Evolutionary conservation across 2,797 vertebrate species (phyloP).

Genomic region (Crocodylus rhombifer): DNA sequence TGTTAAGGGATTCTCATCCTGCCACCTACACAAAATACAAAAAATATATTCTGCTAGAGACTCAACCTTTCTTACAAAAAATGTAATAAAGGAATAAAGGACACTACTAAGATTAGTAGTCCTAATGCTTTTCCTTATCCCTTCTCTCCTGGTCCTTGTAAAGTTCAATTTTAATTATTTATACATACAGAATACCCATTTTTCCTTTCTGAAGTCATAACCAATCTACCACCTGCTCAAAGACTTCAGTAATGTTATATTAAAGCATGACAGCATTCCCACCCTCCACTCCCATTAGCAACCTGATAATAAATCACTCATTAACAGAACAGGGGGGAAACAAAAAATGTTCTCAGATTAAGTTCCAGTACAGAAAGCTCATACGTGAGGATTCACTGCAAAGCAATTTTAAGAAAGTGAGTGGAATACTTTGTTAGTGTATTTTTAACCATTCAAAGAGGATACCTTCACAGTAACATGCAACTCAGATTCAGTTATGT

Average conservation of each 20-base stretch:
- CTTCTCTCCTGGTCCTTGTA: conserved; percentile 3
- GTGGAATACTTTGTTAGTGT: neutral
- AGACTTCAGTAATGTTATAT: neutral
- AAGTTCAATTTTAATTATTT: conserved; percentile 12
- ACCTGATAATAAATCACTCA: neutral
- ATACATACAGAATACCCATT: accelerated
- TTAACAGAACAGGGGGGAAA: neutral
- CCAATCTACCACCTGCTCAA: conserved; percentile 1
- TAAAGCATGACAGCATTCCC: neutral
- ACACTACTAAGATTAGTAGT: neutral
- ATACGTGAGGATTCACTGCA: neutral
- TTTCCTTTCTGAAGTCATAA: neutral
- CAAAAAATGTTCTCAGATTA: neutral
- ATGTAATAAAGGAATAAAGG: neutral
- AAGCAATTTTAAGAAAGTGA: neutral
- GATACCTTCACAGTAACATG: neutral
- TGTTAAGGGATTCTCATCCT: neutral
- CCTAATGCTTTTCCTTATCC: neutral
- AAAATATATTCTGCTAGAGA: neutral
- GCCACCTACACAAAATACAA: neutral
- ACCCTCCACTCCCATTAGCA: neutral
- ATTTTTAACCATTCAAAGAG: neutral
- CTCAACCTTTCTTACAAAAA: neutral
- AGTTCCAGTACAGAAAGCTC: neutral
- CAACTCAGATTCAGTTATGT: neutral